Evolutionary conservation across 2,797 vertebrate species (phyloP), one percentile per base, ranked within the genome.

Genomic region (Gobionotothen gibberifrons): DNA sequence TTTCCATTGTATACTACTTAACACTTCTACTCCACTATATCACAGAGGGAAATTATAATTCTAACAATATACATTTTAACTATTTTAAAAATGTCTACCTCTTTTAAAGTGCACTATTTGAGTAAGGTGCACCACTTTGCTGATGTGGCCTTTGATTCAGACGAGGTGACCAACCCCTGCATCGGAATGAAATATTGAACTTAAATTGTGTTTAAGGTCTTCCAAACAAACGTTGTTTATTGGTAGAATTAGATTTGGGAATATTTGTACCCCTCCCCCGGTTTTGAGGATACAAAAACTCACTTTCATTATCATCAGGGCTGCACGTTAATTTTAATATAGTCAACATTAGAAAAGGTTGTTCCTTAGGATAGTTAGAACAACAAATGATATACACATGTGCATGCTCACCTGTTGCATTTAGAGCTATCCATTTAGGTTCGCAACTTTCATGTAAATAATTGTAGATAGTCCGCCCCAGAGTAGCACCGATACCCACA

Each of bases 401-500:
- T n/a, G 3, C 44, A 13, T 7, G 10, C 89, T 93, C 73, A 95
- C 95, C 91, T 78, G 94, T 93, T 9, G 69, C 48, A 47, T 95
- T 95, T 40, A 92, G 92, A 0, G 5, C 11, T 5, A 95, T 78
- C 94, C 94, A 95, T 55, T 76, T 87, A 0, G 46, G 0, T 36
- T 86, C 69, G 36, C 94, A 95, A 2, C 63, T 85, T 72, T 95
- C 94, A 2, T 74, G 80, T 0, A 94, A 82, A 75, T 91, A 93
- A 8, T 82, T 86, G 77, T 88, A 94, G 9, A 95, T 69, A 0
- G 47, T 79, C 3, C 80, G 86, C 0, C 92, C 89, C 4, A 94
- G 54, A 2, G 76, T 72, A 0, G 82, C 82, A 1, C 85, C 71
- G 4, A 85, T 3, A 2, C 92, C 87, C 0, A 93, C 0, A 1